A percentile compares a stretch with the other conserved stretches of the same genome.
These are phyloP conservation scores for Allobates femoralis DNA, from an alignment of 2,797 vertebrate species.

Conservation along the genomic window DNA sequence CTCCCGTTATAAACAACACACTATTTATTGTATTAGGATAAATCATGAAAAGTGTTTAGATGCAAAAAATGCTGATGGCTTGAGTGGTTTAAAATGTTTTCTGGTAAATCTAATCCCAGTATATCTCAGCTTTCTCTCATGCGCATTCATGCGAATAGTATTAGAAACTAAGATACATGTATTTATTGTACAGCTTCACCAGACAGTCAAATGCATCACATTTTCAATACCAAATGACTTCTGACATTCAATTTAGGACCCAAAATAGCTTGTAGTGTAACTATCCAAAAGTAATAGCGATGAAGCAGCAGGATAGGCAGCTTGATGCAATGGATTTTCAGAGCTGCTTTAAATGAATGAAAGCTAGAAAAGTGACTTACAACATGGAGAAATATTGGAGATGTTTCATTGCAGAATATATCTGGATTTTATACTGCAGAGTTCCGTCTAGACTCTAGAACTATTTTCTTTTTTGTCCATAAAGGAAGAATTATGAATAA, in stretches of 20 bases:
- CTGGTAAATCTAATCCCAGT: constrained; percentile 27
- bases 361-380: constrained; percentile 32
- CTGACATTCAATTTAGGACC: constrained; percentile 62
- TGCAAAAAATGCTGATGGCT: constrained; percentile 22
- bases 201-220: constrained; percentile 61
- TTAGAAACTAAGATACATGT: constrained; percentile 48
- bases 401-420: constrained; percentile 34
- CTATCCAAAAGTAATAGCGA: constrained; percentile 61
- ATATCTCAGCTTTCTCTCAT: constrained; percentile 21
- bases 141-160: constrained; percentile 43
- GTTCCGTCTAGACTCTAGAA: background rate
- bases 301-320: constrained; percentile 58
- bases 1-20: background rate
- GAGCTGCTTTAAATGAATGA: constrained; percentile 47
- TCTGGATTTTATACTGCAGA: background rate
- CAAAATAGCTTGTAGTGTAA: constrained; percentile 63
- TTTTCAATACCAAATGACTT: constrained; percentile 56
- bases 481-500: background rate
- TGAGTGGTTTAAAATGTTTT: constrained; percentile 36
- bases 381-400: constrained; percentile 32
- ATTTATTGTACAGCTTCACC: constrained; percentile 44
- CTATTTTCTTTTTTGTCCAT: background rate
- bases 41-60: constrained; percentile 13
- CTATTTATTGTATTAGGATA: constrained; percentile 19
- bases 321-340: constrained; percentile 54